Base-by-base conservation (phyloP, 2,888 invertebrate genomes). In the Cremastinae sp. region DNA sequence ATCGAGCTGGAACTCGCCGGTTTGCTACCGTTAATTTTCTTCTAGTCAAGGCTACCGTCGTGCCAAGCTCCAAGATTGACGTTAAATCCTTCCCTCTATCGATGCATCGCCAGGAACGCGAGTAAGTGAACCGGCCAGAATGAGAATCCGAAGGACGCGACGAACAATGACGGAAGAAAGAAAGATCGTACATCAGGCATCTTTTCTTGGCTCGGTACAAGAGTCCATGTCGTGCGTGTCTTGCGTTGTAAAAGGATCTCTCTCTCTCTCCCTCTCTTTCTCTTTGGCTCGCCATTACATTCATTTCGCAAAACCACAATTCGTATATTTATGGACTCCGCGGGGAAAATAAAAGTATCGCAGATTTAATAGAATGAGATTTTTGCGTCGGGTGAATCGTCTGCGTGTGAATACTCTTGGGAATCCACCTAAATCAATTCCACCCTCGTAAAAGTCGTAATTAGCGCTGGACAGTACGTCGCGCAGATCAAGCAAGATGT, bases 381-480 rank as follows among this genome's bases (percentile, higher is more conserved):
- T 9, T 9, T 58, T 12, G 58, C 39, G 58, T 41, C 22, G 14
- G 37, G 3, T 28, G 28, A 5, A 28, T 28, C 28, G 56, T 47
- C 49, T 45, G 35, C 22, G 49, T 20, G 62, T 28, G 58, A 56
- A 68, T 45, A 62, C 39, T 14, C 35, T 45, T 20, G 55, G 69
- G 74, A 41, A 74, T 70, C 65, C 61, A 62, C 61, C 74, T 74
- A 56, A 70, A 77, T 77, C 77, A 74, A 74, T 55, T 61, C 53
- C 45, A 49, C 43, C 70, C 65, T 77, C 74, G 73, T 76, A 65
- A 77, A 76, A 77, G 74, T 74, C 70, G 77, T 62, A 73, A 77
- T 77, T 77, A 77, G 74, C 65, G 65, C 47, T 61, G 65, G 49
- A 62, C 56, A 70, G 16, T 49, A 64, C 39, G 76, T 73, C 49